Base-by-base conservation (phyloP, 2,888 invertebrate genomes). In the Drosophila algonquin region DNA sequence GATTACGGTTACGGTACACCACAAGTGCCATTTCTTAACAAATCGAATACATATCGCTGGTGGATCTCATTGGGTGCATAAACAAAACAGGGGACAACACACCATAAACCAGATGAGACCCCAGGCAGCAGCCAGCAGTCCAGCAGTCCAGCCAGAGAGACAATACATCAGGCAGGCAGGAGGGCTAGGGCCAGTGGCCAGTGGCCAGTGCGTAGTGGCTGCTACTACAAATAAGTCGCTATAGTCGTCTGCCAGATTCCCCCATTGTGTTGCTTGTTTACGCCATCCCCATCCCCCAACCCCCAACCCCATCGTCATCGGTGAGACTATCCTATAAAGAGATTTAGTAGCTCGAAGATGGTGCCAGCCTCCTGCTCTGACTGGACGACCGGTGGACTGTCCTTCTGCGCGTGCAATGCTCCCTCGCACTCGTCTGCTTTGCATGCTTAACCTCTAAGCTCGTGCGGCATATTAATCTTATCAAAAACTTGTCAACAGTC, bases 401-500 rank as follows among this genome's bases (percentile, higher is more conserved):
- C 90, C 90, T 89, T 90, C 87, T 79, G 74, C 75, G 78, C 85
- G 87, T 80, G 79, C 90, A 81, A 81, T 85, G 85, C 76, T 77
- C 80, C 79, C 78, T 73, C 76, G 81, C 76, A 67, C 63, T 57
- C 57, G 67, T 55, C 86, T 78, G 73, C 67, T 89, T 87, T 77
- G 83, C 83, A 88, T 88, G 85, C 73, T 65, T 67, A 50, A 71
- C 75, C 64, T 62, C 73, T 55, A 76, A 72, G 69, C 68, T 60
- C 79, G 85, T 71, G 75, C 80, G 72, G 79, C 86, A 82, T 87
- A 83, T 83, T 85, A 86, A 83, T 87, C 88, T 88, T 88, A 83
- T 82, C 87, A 80, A 82, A 88, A 88, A 84, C 88, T 84, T 84
- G 88, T 84, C 83, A 84, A 77, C 88, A 82, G 87, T 81, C 82